Conservation (phyloP, 2,888 invertebrate genomes). For the Cantharis lateralis region DNA sequence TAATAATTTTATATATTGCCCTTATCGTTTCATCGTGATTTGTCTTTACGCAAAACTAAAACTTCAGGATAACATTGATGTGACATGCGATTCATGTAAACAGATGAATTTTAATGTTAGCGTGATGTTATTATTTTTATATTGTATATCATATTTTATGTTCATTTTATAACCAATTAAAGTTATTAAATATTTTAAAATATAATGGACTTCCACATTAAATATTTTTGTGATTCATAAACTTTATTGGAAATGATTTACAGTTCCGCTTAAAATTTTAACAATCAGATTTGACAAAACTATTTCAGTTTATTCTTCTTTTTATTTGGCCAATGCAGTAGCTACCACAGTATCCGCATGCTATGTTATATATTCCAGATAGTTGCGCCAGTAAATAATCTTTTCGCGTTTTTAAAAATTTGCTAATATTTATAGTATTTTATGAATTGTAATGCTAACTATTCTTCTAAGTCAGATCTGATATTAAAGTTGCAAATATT, state of each 20-base stretch:
- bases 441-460: not conserved
- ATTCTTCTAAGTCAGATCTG: not conserved
- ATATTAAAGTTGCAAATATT: not conserved
- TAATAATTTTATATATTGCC: slow-evolving; percentile 34
- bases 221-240: not conserved
- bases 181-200: not conserved
- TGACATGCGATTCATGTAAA: slow-evolving; percentile 25
- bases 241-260: not conserved
- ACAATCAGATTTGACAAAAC: not conserved
- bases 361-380: not conserved
- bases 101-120: slow-evolving; percentile 12
- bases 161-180: not conserved
- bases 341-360: not conserved
- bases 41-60: not conserved
- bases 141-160: not conserved
- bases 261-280: not conserved
- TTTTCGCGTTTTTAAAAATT: not conserved
- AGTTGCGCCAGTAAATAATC: not conserved
- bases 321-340: not conserved
- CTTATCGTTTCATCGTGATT: slow-evolving; percentile 23
- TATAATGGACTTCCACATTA: not conserved
- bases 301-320: not conserved
- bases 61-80: slow-evolving; percentile 10
- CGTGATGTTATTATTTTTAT: not conserved
- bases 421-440: not conserved